phyloP scores from a whole-genome alignment of 2,888 invertebrate species.

The Lasioglossum vierecki region DNA sequence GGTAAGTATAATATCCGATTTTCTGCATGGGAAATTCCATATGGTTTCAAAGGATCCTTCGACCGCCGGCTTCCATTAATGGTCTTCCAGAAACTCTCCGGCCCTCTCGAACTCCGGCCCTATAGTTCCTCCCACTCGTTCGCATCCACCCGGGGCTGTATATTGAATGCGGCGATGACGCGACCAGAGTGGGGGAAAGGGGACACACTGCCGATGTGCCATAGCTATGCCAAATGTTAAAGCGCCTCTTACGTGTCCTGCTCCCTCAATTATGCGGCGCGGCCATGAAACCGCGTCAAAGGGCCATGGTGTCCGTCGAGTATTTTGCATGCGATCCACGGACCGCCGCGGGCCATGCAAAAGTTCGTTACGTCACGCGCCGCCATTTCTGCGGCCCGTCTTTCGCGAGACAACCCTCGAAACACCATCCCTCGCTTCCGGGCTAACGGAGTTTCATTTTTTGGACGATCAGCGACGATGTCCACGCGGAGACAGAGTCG shows the following conservation, averaged over 20 bases:
- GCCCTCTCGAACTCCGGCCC: not conserved
- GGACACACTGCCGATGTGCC: slow-evolving; percentile 8
- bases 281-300: slow-evolving; percentile 46
- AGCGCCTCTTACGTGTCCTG: slow-evolving; percentile 36
- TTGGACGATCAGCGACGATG: not conserved
- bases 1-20: slow-evolving; percentile 39
- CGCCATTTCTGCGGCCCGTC: slow-evolving; percentile 16
- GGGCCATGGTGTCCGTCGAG: slow-evolving; percentile 27
- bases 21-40: slow-evolving; percentile 50
- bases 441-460: not conserved
- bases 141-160: not conserved
- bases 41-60: slow-evolving; percentile 38
- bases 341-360: slow-evolving; percentile 33
- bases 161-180: slow-evolving; percentile 26
- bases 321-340: slow-evolving; percentile 40
- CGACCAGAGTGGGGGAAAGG: not conserved
- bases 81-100: slow-evolving; percentile 35
- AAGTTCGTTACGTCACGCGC: slow-evolving; percentile 32
- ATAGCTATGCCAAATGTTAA: slow-evolving; percentile 62
- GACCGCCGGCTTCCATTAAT: slow-evolving; percentile 48
- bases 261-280: slow-evolving; percentile 50
- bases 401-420: slow-evolving; percentile 14
- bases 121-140: not conserved
- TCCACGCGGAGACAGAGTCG: too few species aligned
- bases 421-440: not conserved